Percentiles rank a stretch among this genome's conserved stretches.
Conservation (phyloP, 2,113 vertebrate species). For the Oxygymnocypris stewartii region DNA sequence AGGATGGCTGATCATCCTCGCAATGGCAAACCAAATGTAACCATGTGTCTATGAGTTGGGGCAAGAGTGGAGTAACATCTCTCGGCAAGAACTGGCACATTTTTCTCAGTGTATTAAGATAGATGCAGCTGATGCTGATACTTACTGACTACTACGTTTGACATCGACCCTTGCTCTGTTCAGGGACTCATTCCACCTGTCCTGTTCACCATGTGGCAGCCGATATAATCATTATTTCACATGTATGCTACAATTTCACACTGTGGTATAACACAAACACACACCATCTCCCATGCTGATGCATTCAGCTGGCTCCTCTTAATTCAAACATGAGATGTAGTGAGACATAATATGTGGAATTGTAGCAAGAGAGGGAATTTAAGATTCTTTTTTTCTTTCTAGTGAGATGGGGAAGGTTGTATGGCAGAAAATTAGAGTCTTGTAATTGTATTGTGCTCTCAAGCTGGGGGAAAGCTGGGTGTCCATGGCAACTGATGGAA, state of each 20-base stretch:
- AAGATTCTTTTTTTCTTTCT: constrained; percentile 8
- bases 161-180: too few relatives aligned
- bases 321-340: neutral
- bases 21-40: neutral
- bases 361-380: constrained; percentile 22
- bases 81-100: too few relatives aligned
- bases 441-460: constrained; percentile 52
- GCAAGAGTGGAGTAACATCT: neutral
- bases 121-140: too few relatives aligned
- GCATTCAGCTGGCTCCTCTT: neutral
- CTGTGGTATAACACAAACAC: neutral
- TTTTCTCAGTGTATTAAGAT: too few relatives aligned
- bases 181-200: neutral
- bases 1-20: too few relatives aligned
- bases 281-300: neutral
- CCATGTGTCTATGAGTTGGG: neutral
- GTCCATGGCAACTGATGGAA: constrained; percentile 59
- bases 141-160: too few relatives aligned
- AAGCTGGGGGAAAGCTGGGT: constrained; percentile 52
- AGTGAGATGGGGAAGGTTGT: neutral
- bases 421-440: constrained; percentile 52
- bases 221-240: neutral
- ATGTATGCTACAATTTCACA: neutral
- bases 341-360: constrained; percentile 1
- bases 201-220: neutral